These are phyloP conservation scores for Ruditapes philippinarum DNA, from an alignment of 1,140 invertebrate genomes.

Conservation along the genomic window DNA sequence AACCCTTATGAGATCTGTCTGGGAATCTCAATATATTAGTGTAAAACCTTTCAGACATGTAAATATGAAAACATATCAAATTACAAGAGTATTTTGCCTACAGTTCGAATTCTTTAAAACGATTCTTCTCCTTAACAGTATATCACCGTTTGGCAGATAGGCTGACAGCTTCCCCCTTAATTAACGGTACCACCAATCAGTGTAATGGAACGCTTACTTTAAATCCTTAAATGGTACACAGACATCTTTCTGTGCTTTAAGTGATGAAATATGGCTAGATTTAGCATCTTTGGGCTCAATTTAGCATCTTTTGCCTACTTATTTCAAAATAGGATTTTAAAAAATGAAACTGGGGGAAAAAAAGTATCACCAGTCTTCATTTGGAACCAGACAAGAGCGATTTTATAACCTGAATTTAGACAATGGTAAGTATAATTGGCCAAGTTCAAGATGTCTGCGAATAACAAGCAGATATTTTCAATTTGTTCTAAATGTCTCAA, in stretches of 20 bases:
- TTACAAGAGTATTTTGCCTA: too few species aligned
- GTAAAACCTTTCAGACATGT: background rate
- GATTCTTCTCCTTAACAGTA: background rate
- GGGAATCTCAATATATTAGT: background rate
- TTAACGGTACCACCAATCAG: background rate
- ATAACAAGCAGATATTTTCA: too few species aligned
- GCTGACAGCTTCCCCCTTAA: conserved; percentile 2
- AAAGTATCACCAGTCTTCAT: too few species aligned
- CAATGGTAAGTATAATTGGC: too few species aligned
- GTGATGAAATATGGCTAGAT: background rate
- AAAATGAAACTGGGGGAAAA: background rate
- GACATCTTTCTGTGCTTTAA: background rate
- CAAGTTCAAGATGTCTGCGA: too few species aligned
- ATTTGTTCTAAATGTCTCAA: too few species aligned
- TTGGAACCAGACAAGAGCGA: too few species aligned
- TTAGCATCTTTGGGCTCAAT: background rate
- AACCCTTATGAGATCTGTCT: background rate
- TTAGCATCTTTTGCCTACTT: too few species aligned
- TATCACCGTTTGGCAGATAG: background rate
- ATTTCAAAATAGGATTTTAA: background rate
- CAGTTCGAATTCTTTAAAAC: too few species aligned
- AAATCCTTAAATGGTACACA: background rate
- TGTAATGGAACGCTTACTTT: conserved; percentile 1
- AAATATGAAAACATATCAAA: background rate
- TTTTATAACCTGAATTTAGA: too few species aligned